Evolutionary conservation across 2,797 vertebrate species (phyloP), one percentile per base, ranked within the genome.

Genomic region (Melanotaenia maccullochi): DNA sequence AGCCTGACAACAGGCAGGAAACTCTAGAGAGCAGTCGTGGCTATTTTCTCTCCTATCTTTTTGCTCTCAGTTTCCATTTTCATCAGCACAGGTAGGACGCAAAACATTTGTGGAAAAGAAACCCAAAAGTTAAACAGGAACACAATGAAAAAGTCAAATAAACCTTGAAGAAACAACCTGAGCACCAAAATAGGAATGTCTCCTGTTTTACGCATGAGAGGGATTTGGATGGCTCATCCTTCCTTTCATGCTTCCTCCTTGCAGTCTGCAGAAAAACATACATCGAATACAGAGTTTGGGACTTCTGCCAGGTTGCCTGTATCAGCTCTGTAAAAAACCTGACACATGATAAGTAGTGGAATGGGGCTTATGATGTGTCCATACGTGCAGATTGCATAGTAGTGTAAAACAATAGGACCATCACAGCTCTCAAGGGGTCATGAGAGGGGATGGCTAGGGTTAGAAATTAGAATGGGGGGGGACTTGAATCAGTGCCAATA

Each of bases 1-100:
- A 75, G 72, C 82, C 82, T 47, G 81, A 83, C 86, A 86, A 81
- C 84, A 86, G 84, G 83, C 92, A 93, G 93, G 93, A 94, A 93
- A 94, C 84, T 87, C 84, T 83, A 89, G 88, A 92, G 85, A 91
- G 87, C 86, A 87, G 85, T 71, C 70, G 9, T 51, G 6, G 80
- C 85, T 89, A 86, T 93, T 92, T 91, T 87, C 82, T 87, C 74
- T 82, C 89, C 73, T 75, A 75, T 76, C 78, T 66, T 54, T 57
- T 22, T n/a, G 66, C 63, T 75, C 76, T 89, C 77, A 36, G 85
- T 89, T 90, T 92, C 87, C 90, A 88, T 75, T 77, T 77, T 60
- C 51, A 66, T 83, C 78, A 86, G 87, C 88, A 78, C 76, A 85
- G 82, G 73, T 76, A 79, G 59, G 63, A 59, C 44, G 54, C 68